These are phyloP conservation scores for Epinephelus fuscoguttatus DNA, from an alignment of 2,113 vertebrate species.

Conservation along the genomic window DNA sequence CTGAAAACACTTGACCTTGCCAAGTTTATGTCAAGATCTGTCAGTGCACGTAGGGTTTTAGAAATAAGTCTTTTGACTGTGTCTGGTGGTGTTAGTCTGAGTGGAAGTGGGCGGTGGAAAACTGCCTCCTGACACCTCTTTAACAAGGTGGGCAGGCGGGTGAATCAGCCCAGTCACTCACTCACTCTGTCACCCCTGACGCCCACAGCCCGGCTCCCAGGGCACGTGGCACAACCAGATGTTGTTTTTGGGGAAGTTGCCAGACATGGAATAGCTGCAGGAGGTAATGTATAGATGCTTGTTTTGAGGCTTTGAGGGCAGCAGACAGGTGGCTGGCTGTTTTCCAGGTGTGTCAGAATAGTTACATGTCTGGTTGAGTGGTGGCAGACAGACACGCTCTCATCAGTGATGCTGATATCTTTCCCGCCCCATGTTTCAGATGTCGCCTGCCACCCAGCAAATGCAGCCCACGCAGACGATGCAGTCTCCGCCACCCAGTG, in stretches of 20 bases:
- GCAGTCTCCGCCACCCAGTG: conserved; percentile 92
- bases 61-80: conserved; percentile 74
- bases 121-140: conserved; percentile 82
- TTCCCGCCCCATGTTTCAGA: conserved; percentile 80
- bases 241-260: conserved; percentile 81
- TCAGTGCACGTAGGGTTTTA: conserved; percentile 63
- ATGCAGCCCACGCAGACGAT: conserved; percentile 98
- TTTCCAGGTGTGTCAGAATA: conserved; percentile 56
- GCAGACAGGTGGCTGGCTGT: conserved; percentile 72
- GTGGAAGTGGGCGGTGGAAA: conserved; percentile 84
- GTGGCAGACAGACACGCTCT: conserved; percentile 23
- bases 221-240: conserved; percentile 73
- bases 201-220: conserved; percentile 30
- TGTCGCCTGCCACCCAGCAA: conserved; percentile 96
- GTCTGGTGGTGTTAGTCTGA: conserved; percentile 76
- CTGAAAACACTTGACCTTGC: conserved; percentile 79
- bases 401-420: conserved; percentile 45
- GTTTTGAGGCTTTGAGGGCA: conserved; percentile 48
- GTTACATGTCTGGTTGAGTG: conserved; percentile 33
- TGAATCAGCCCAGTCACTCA: conserved; percentile 81
- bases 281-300: conserved; percentile 71
- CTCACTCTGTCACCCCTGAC: conserved; percentile 59
- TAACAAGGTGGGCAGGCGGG: conserved; percentile 79
- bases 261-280: conserved; percentile 71
- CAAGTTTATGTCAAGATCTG: conserved; percentile 81